These are phyloP conservation scores for Mesocricetus auratus DNA, from an alignment of 2,113 vertebrate species.

Conservation along the genomic window DNA sequence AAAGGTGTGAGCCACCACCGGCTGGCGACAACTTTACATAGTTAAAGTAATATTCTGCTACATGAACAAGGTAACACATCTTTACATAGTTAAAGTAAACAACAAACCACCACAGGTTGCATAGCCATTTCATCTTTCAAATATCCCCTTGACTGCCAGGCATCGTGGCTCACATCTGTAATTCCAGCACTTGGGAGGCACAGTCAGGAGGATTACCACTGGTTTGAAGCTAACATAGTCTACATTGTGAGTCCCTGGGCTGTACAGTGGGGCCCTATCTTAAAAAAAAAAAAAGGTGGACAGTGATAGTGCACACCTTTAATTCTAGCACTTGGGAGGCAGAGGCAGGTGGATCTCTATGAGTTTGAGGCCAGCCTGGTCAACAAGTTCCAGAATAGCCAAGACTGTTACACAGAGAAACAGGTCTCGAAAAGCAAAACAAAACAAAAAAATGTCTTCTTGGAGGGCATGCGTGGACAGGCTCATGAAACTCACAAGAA, in stretches of 20 bases:
- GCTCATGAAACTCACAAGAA: neutral
- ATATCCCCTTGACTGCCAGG: neutral
- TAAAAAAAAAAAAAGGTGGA: neutral
- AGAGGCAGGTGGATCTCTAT: neutral
- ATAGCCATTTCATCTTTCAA: neutral
- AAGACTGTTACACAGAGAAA: neutral
- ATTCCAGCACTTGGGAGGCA: neutral
- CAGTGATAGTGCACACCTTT: neutral
- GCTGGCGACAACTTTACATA: neutral
- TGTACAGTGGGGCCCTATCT: neutral
- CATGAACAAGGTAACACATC: neutral
- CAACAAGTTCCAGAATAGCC: neutral
- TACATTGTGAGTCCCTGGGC: neutral
- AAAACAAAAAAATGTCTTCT: neutral
- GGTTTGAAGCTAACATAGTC: neutral
- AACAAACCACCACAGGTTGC: neutral
- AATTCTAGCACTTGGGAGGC: neutral
- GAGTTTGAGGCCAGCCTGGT: neutral
- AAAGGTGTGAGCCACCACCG: neutral
- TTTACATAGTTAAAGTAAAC: neutral
- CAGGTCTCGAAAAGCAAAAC: neutral
- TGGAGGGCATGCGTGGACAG: neutral
- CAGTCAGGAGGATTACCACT: neutral
- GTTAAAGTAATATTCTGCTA: neutral
- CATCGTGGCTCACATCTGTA: neutral